Percentiles rank a stretch among this genome's conserved stretches.
Conservation (phyloP, 2,888 invertebrate species). For the Mythimna albipuncta region DNA sequence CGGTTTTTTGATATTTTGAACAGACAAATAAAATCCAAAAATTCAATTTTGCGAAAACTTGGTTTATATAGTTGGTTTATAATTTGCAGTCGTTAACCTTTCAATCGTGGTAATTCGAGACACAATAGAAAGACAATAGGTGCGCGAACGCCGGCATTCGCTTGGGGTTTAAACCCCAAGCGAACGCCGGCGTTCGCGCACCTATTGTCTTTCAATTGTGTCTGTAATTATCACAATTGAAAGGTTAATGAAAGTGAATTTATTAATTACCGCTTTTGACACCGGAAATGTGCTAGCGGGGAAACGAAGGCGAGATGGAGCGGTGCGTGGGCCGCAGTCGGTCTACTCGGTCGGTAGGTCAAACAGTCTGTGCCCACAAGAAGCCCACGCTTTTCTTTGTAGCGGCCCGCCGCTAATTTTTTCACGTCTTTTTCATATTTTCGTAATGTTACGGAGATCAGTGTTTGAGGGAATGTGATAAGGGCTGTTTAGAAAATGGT, state of each 20-base stretch:
- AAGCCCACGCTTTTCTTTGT: constrained; percentile 51
- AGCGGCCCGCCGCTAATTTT: constrained; percentile 37
- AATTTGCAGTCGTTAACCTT: constrained; percentile 8
- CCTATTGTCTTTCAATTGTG: too few species aligned
- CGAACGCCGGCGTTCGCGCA: too few species aligned
- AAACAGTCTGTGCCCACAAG: constrained; percentile 24
- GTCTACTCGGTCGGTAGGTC: constrained; percentile 40
- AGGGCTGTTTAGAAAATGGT: background rate
- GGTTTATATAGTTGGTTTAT: background rate
- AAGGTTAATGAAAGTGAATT: background rate
- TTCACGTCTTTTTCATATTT: constrained; percentile 46
- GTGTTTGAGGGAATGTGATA: constrained; percentile 17
- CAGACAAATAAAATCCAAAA: background rate
- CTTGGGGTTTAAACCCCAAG: too few species aligned
- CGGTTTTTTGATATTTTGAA: background rate
- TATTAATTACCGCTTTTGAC: constrained; percentile 9
- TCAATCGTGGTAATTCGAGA: too few species aligned
- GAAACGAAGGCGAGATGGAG: constrained; percentile 20
- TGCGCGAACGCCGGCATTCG: too few species aligned
- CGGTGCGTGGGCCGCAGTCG: constrained; percentile 25
- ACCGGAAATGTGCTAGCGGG: constrained; percentile 29
- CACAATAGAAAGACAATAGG: too few species aligned
- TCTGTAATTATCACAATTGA: too few species aligned
- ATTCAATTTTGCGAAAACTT: background rate
- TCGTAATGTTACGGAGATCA: constrained; percentile 18